phyloP scores from a whole-genome alignment of 2,888 invertebrate genomes.

The Lissocephala sabroskyi region DNA sequence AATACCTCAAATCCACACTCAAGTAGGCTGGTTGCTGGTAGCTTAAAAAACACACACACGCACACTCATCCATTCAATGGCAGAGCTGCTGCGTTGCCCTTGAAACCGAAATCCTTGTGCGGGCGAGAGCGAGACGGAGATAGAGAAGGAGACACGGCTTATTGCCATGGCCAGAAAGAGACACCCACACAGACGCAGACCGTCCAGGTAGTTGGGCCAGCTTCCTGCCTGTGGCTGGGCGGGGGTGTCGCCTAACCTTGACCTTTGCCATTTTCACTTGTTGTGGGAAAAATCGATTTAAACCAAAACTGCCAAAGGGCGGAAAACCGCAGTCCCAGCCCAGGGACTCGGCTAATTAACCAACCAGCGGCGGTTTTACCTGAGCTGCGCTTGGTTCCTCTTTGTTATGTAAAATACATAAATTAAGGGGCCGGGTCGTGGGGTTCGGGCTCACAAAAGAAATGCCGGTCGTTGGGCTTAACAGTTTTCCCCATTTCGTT shows the following conservation, averaged over 20 bases:
- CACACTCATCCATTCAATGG: conserved; percentile 1
- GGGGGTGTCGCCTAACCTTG: conserved; percentile 36
- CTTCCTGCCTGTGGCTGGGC: not conserved
- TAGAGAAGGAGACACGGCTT: not conserved
- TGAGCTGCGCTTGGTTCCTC: conserved; percentile 30
- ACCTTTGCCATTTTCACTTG: conserved; percentile 53
- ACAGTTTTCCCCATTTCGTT: conserved; percentile 51
- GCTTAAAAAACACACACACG: conserved; percentile 4
- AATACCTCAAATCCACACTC: not conserved
- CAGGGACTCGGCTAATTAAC: too few species aligned
- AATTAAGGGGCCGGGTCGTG: conserved; percentile 31
- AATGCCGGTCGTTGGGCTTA: conserved; percentile 46
- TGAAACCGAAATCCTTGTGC: conserved; percentile 51
- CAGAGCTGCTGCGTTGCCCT: conserved; percentile 25
- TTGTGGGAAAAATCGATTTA: conserved; percentile 58
- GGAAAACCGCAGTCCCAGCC: too few species aligned
- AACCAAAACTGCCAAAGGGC: not conserved
- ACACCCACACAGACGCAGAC: conserved; percentile 21
- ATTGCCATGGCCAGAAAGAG: conserved; percentile 2
- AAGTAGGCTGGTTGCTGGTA: conserved; percentile 3
- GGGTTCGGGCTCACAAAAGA: too few species aligned
- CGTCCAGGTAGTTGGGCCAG: conserved; percentile 34
- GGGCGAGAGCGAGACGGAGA: conserved; percentile 3
- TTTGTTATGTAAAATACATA: conserved; percentile 41
- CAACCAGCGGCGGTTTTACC: conserved; percentile 2